Percentiles rank a stretch among this genome's conserved stretches.
Evolutionary conservation across 2,888 invertebrate species (phyloP).

Genomic region (Torymus tubicola): DNA sequence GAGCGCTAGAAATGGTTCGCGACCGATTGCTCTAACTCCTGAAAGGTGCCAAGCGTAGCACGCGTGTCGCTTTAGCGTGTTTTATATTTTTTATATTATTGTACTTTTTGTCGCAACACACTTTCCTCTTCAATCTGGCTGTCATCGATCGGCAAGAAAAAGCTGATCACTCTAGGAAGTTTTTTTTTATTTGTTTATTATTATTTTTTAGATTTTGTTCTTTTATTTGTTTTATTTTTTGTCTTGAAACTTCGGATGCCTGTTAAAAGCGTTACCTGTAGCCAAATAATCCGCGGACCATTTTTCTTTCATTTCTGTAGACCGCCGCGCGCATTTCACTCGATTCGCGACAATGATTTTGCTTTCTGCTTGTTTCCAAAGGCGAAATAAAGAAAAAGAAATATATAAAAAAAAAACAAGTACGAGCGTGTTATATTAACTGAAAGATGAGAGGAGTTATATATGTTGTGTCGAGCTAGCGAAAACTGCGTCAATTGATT

Average conservation of each 20-base stretch:
- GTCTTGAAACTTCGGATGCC: constrained; percentile 52
- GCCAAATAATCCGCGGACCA: constrained; percentile 74
- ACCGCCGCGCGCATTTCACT: constrained; percentile 66
- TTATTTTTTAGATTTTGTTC: constrained; percentile 49
- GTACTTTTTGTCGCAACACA: constrained; percentile 35
- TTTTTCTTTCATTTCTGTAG: constrained; percentile 59
- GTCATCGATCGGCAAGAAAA: constrained; percentile 37
- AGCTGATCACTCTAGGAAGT: constrained; percentile 41
- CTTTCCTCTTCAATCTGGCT: constrained; percentile 55
- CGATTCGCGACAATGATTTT: constrained; percentile 58
- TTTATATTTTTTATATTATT: constrained; percentile 24
- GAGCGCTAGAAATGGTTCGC: constrained; percentile 63
- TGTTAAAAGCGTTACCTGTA: constrained; percentile 67
- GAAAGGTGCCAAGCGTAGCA: constrained; percentile 68
- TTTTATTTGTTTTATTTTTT: constrained; percentile 49
- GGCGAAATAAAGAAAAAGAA: constrained; percentile 34
- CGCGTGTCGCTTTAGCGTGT: constrained; percentile 60
- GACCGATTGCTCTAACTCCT: constrained; percentile 62
- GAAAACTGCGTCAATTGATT: constrained; percentile 54
- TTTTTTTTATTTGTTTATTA: constrained; percentile 45
- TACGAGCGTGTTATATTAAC: constrained; percentile 43
- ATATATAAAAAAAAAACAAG: constrained; percentile 36
- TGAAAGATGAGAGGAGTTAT: constrained; percentile 41
- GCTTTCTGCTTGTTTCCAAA: constrained; percentile 43
- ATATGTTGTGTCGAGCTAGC: constrained; percentile 38